phyloP scores from a whole-genome alignment of 1,140 invertebrate genomes.

The Nasonia giraulti region DNA sequence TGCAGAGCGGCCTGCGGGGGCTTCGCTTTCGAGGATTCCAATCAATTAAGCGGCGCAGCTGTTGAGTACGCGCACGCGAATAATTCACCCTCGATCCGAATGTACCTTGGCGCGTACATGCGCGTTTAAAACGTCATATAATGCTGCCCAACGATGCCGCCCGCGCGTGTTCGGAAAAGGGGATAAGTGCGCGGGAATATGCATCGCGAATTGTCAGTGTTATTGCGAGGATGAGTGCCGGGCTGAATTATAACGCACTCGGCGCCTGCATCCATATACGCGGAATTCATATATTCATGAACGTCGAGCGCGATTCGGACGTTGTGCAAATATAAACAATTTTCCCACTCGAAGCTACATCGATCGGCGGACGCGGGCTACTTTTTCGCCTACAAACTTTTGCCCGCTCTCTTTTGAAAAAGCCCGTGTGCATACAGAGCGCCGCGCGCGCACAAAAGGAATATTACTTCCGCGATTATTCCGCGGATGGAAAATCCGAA shows the following conservation, averaged over 20 bases:
- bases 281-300: background rate
- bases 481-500: background rate
- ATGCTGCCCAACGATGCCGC: too few relatives aligned
- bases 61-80: too few relatives aligned
- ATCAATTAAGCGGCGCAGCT: too few relatives aligned
- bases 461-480: background rate
- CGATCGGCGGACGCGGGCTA: too few relatives aligned
- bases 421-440: background rate
- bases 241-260: background rate
- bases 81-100: too few relatives aligned
- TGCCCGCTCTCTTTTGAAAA: background rate
- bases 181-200: background rate
- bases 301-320: background rate
- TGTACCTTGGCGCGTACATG: too few relatives aligned
- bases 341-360: background rate
- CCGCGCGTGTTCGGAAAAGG: background rate
- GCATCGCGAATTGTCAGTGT: background rate
- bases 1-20: too few relatives aligned
- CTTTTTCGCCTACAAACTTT: too few relatives aligned
- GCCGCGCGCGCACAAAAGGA: background rate
- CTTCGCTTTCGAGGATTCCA: too few relatives aligned
- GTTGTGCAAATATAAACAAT: background rate
- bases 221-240: background rate
- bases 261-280: background rate
- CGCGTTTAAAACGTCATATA: too few relatives aligned